Evolutionary conservation across 2,797 vertebrate genomes (phyloP).

Genomic region (Varecia variegata): DNA sequence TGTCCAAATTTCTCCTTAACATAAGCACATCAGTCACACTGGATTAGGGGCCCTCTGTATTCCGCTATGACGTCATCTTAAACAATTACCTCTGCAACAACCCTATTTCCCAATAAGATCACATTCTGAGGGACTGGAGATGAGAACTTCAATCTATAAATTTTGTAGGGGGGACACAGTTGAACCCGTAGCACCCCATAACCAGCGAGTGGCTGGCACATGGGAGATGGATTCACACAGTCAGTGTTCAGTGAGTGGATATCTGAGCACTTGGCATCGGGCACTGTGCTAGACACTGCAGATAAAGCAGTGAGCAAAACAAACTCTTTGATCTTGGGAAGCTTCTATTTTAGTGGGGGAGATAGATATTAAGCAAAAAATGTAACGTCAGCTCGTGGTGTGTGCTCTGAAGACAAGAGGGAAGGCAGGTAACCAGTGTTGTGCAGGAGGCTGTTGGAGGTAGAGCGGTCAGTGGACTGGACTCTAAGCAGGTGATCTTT

Average conservation of each 20-base stretch:
- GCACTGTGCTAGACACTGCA: background rate
- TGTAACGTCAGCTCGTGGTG: background rate
- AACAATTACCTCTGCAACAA: background rate
- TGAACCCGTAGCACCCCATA: rapidly evolving
- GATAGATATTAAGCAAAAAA: background rate
- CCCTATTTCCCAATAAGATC: background rate
- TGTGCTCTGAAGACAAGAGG: background rate
- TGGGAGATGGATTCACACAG: rapidly evolving
- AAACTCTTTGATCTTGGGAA: background rate
- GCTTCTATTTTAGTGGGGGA: background rate
- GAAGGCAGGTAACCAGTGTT: background rate
- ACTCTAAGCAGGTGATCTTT: background rate
- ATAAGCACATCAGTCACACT: background rate
- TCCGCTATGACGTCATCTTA: background rate
- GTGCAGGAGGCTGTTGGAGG: too few species aligned
- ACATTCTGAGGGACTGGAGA: background rate
- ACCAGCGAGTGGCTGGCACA: background rate
- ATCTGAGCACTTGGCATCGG: background rate
- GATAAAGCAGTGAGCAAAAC: background rate
- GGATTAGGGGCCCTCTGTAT: background rate
- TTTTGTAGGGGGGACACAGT: background rate
- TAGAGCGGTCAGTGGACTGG: rapidly evolving
- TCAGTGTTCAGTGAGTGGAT: background rate
- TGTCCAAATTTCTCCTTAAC: background rate
- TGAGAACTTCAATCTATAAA: background rate